Conservation (phyloP, 1,140 invertebrate species). For the Sycophila sp. region DNA sequence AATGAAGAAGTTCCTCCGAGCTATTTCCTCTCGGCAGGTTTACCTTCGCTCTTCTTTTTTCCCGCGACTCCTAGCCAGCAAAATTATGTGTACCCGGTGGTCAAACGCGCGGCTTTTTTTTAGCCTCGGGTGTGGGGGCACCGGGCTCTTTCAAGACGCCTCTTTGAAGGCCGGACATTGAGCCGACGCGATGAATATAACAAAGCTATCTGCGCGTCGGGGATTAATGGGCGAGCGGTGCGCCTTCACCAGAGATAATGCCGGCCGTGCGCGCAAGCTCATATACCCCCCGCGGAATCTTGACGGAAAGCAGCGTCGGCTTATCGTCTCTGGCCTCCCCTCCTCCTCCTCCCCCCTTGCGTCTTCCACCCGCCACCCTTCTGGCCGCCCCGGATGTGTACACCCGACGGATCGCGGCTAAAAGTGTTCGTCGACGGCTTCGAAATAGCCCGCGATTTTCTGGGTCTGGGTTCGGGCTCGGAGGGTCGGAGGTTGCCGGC, state of each 20-base stretch:
- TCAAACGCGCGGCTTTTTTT: background rate
- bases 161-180: background rate
- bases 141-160: background rate
- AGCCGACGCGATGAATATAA: conserved; percentile 11
- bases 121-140: background rate
- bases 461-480: too few species aligned
- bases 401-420: background rate
- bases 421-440: too few species aligned
- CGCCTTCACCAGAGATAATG: conserved; percentile 6
- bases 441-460: too few species aligned
- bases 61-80: background rate
- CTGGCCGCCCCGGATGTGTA: too few species aligned
- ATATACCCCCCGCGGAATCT: conserved; percentile 29
- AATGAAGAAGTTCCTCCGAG: conserved; percentile 7
- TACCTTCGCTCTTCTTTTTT: background rate
- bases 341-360: too few species aligned
- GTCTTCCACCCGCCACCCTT: too few species aligned
- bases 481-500: too few species aligned
- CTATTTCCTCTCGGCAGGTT: conserved; percentile 16
- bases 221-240: conserved; percentile 26
- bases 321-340: background rate
- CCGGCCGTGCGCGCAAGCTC: background rate
- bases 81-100: conserved; percentile 12
- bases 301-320: conserved; percentile 20
- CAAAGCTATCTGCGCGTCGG: conserved; percentile 23